phyloP scores from a whole-genome alignment of 2,888 invertebrate species.

The Spodoptera exigua region DNA sequence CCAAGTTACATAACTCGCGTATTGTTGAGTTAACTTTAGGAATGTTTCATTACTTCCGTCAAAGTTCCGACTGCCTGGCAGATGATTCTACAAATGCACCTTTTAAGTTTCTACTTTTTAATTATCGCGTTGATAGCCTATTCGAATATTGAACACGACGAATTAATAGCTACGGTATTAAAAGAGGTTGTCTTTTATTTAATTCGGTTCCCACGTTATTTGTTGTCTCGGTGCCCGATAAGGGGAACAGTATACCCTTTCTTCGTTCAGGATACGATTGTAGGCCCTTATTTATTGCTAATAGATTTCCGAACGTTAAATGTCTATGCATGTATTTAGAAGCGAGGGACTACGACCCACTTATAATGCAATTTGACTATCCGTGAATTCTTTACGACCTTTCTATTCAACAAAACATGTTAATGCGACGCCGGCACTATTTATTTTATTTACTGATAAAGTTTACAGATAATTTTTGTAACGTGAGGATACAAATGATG shows the following conservation, averaged over 20 bases:
- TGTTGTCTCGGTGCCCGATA: conserved; percentile 85
- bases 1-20: no score
- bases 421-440: conserved; percentile 22
- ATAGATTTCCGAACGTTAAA: conserved; percentile 84
- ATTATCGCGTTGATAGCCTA: no score
- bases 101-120: no score
- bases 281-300: conserved; percentile 86
- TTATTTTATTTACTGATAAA: conserved; percentile 17
- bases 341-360: conserved; percentile 68
- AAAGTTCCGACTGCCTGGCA: no score
- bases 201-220: conserved; percentile 86
- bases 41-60: no score
- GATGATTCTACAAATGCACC: no score
- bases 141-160: conserved; percentile 60
- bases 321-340: conserved; percentile 78
- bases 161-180: conserved; percentile 77
- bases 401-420: conserved; percentile 39
- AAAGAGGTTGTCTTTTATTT: conserved; percentile 84
- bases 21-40: no score
- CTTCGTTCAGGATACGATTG: conserved; percentile 82
- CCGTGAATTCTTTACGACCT: conserved; percentile 47
- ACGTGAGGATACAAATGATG: background rate
- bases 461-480: conserved; percentile 2
- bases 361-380: conserved; percentile 65
- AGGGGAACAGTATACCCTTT: conserved; percentile 87